Base-by-base conservation (phyloP, 1,140 invertebrate genomes). In the Drosophila lini region DNA sequence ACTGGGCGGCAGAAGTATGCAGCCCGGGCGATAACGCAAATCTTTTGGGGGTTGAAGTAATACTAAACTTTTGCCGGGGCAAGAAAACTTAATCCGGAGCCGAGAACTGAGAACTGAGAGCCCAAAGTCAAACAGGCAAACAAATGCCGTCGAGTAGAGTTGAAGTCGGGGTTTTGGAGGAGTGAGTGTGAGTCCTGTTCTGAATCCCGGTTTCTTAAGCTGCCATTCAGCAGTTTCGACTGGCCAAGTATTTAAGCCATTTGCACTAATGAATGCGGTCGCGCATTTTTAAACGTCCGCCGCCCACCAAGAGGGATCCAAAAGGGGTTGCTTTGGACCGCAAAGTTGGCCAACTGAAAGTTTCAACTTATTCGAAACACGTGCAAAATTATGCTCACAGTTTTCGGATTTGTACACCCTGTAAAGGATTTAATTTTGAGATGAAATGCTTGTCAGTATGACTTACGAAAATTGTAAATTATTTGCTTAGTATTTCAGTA, bases 251-350 rank as follows among this genome's bases (percentile, higher is more conserved):
- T 89, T 89, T 89, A 90, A 89, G 81, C 81, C 85, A 90, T 90
- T 90, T 90, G 85, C 75, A 74, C 85, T 90, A 90, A 90, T 90
- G 85, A 90, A 90, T 90, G 85, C 85, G 85, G 85, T 90, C 85
- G 85, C 85, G 86, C 81, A 88, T 90, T 88, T 88, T 88, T 88
- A 83, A 83, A 63, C 77, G 48, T 50, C 53, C 41, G 44, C 59
- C 59, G 53, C 67, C 56, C 41, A 40, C 19, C 31, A 38, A 52
- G 22, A 58, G 25, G 28, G 22, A 10, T 16, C 9, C 34, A 5
- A 13, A 55, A 28, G 22, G 32, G 42, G 11, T 40, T 22, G 45
- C 22, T 25, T 40, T 40, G 19, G 34, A 32, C 44, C 36, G 52
- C 75, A 80, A 75, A 71, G 74, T 81, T 86, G 36, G 60, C 60